phyloP scores from a whole-genome alignment of 2,113 vertebrate species.

The Sardina pilchardus region DNA sequence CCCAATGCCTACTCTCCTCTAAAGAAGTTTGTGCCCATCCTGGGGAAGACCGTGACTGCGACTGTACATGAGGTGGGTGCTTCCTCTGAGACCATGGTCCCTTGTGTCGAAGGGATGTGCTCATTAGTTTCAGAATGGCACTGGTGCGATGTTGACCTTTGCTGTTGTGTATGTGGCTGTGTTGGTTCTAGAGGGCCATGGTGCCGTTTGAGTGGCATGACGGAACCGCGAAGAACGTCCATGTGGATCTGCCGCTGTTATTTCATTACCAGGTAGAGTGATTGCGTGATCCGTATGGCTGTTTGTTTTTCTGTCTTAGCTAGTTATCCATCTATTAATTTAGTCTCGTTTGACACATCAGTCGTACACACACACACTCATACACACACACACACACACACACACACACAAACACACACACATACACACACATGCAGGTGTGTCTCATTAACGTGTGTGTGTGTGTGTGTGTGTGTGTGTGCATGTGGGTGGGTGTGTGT shows the following conservation, averaged over 20 bases:
- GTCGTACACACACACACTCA: neutral
- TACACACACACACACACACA: neutral
- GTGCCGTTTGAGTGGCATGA: conserved; percentile 79
- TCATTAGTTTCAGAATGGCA: neutral
- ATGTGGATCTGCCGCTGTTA: conserved; percentile 73
- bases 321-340: neutral
- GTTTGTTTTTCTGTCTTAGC: neutral
- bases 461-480: neutral
- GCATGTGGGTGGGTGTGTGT: too few relatives aligned
- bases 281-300: neutral
- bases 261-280: conserved; percentile 73
- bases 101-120: neutral
- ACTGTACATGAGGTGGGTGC: conserved; percentile 71
- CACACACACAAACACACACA: neutral
- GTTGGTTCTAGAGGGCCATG: conserved; percentile 72
- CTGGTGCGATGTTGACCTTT: neutral
- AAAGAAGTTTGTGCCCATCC: conserved; percentile 78
- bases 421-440: neutral
- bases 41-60: conserved; percentile 78
- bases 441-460: neutral
- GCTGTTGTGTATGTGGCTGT: neutral
- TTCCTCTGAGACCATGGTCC: neutral
- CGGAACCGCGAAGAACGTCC: conserved; percentile 80
- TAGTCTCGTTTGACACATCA: neutral
- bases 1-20: conserved; percentile 72